Percentiles rank a stretch among this genome's conserved stretches.
Conservation (phyloP, 2,888 invertebrate species). For the Diachrysia chrysitis region DNA sequence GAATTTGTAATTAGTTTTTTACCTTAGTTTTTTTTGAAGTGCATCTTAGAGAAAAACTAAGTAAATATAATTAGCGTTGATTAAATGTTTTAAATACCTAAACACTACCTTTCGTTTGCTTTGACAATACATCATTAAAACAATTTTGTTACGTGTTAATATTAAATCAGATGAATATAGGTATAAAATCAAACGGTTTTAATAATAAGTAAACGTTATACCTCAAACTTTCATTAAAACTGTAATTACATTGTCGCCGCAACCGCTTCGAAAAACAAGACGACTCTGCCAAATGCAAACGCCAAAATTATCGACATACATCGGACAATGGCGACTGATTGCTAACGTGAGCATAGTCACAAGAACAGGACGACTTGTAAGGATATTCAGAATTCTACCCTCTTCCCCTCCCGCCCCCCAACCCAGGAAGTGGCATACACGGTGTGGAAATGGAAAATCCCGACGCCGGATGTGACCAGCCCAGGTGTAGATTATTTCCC, state of each 20-base stretch:
- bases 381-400: slow-evolving; percentile 33
- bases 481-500: slow-evolving; percentile 75
- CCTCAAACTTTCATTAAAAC: background rate
- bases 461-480: slow-evolving; percentile 75
- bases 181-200: too few relatives aligned
- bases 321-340: slow-evolving; percentile 65
- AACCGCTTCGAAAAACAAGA: slow-evolving; percentile 10
- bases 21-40: background rate
- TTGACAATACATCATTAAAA: too few relatives aligned
- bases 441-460: slow-evolving; percentile 80
- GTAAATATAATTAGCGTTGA: too few relatives aligned
- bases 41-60: background rate
- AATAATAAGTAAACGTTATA: background rate
- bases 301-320: slow-evolving; percentile 50
- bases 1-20: slow-evolving; percentile 9
- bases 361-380: slow-evolving; percentile 56
- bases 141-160: too few relatives aligned
- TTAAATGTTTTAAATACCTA: too few relatives aligned
- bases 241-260: slow-evolving; percentile 19
- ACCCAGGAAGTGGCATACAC: slow-evolving; percentile 73
- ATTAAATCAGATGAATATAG: too few relatives aligned
- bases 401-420: slow-evolving; percentile 28
- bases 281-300: slow-evolving; percentile 36
- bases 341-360: slow-evolving; percentile 59
- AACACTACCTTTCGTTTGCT: too few relatives aligned